phyloP scores from a whole-genome alignment of 2,797 vertebrate species.

The Spinibarbus caldwelli region DNA sequence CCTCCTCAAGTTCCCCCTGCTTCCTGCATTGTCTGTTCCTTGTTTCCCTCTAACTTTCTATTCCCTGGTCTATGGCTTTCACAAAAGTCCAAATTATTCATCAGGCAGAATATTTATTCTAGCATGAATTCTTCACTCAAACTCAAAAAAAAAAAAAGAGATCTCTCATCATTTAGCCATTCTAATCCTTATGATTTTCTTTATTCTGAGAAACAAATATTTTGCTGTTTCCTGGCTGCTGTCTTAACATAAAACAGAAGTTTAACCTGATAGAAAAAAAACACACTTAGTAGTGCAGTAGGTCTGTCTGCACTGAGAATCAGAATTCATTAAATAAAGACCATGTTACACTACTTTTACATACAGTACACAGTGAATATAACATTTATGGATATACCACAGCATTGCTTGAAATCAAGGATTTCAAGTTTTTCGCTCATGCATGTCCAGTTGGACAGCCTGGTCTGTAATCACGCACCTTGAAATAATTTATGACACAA shows the following conservation, averaged over 20 bases:
- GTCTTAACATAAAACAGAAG: not conserved
- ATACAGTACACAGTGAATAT: not conserved
- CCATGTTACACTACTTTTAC: not conserved
- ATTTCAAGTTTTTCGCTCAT: not conserved
- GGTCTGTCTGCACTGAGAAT: not conserved
- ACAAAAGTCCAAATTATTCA: not conserved
- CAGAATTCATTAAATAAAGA: not conserved
- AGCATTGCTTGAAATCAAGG: not conserved
- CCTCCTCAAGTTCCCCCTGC: conserved; percentile 26
- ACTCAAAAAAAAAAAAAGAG: not conserved
- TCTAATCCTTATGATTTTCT: not conserved
- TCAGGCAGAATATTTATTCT: not conserved
- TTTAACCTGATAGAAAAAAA: not conserved
- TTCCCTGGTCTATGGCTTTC: conserved; percentile 19
- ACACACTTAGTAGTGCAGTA: not conserved
- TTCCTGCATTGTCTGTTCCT: conserved; percentile 38
- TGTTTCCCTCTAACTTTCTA: too few relatives aligned
- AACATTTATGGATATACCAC: not conserved
- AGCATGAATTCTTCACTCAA: not conserved
- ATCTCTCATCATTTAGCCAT: not conserved
- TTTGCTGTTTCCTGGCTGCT: not conserved
- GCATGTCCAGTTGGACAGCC: not conserved
- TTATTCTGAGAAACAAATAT: not conserved
- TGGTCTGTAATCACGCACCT: not conserved
- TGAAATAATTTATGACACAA: not conserved